Evolutionary conservation across 2,113 vertebrate species (phyloP), one percentile per base, ranked within the genome.

Genomic region (Smithornis capensis): DNA sequence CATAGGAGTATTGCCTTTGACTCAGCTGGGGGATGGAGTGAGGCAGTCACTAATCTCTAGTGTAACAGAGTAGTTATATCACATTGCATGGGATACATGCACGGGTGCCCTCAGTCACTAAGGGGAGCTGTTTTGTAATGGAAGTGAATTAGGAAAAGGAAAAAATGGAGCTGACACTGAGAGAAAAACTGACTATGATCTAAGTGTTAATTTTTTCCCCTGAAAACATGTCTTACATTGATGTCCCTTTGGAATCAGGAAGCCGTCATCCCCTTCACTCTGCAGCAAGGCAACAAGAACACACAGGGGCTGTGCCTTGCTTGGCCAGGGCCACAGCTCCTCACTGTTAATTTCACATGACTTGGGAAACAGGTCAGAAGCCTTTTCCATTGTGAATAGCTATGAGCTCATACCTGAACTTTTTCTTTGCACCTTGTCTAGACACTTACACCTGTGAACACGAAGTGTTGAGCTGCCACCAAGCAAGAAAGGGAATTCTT

Each of bases 111-210:
- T 65, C 56, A 35, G 86, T 69, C 83, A 65, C 91, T 95, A 87
- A 92, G 91, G 75, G 91, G 89, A 95, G 86, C 89, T 96, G 4
- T 96, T 90, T 67, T 91, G 47, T 89, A 93, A 56, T 15, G n/a
- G n/a, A 88, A 90, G 42, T 8, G 50, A 90, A 42, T 65, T 85
- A 45, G 11, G 57, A 52, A 64, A 87, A n/a, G 29, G n/a, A 3
- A 64, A 77, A 84, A 80, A 33, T 10, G 2, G 55, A 85, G 35
- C 40, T 83, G 33, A 69, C 38, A 45, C n/a, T 31, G 63, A 83
- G 68, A 71, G 57, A 76, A 86, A 83, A 89, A 56, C 38, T 44
- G 50, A 14, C 22, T 75, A 4, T 60, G 68, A 67, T 62, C 22
- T 70, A 45, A 10, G 14, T 35, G 22, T 73, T 28, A 4, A 25